Percentiles rank a stretch among this genome's conserved stretches.
These are phyloP conservation scores for Neoniphon sammara DNA, from an alignment of 2,797 vertebrate species.

Conservation along the genomic window DNA sequence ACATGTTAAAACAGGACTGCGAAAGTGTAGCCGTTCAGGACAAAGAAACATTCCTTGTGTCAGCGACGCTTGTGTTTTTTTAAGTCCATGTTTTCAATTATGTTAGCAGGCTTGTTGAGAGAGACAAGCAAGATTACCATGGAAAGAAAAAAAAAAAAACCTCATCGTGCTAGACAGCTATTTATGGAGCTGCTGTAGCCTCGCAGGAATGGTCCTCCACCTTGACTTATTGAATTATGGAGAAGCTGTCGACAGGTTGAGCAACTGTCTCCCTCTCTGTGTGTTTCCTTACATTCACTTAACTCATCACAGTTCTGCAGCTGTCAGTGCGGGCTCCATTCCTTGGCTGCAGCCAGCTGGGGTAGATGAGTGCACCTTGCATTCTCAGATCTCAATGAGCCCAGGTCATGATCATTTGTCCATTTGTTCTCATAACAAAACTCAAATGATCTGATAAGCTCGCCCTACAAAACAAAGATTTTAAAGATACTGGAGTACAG, in stretches of 20 bases:
- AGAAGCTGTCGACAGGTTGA: conserved; percentile 81
- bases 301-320: conserved; percentile 75
- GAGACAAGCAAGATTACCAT: conserved; percentile 77
- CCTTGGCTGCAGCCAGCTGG: conserved; percentile 69
- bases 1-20: conserved; percentile 81
- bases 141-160: conserved; percentile 54
- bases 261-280: conserved; percentile 76
- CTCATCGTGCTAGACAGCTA: conserved; percentile 74
- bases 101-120: conserved; percentile 79
- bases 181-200: conserved; percentile 75
- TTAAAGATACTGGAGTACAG: background rate
- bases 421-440: conserved; percentile 37
- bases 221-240: conserved; percentile 83
- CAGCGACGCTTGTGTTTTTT: conserved; percentile 78
- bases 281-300: conserved; percentile 76
- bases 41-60: conserved; percentile 82
- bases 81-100: conserved; percentile 80
- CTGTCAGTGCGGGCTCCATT: conserved; percentile 74
- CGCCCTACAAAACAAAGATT: conserved; percentile 1
- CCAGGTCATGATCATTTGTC: conserved; percentile 50
- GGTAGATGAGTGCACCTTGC: conserved; percentile 76
- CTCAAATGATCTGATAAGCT: conserved; percentile 28
- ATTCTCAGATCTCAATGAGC: conserved; percentile 65
- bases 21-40: conserved; percentile 66
- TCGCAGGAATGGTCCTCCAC: conserved; percentile 76